These are phyloP conservation scores for Diplogasteroides magnus DNA, from an alignment of 1,140 invertebrate species.

Conservation along the genomic window DNA sequence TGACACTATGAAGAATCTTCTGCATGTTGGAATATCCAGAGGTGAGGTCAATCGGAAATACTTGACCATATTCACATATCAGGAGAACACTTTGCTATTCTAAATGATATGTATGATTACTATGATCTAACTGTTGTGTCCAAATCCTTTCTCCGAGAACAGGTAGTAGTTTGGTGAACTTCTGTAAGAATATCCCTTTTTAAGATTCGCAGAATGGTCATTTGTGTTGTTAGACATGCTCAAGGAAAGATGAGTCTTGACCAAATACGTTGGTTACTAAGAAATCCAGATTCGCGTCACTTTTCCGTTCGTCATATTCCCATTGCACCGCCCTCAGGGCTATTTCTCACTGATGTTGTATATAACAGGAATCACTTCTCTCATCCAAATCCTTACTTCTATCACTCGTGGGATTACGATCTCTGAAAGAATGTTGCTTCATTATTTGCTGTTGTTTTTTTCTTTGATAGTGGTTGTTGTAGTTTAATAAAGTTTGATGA, in stretches of 20 bases:
- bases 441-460: conserved; percentile 21
- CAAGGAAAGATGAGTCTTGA: conserved; percentile 20
- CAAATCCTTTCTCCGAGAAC: conserved; percentile 38
- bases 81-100: conserved; percentile 37
- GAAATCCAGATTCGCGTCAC: conserved; percentile 32
- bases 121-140: conserved; percentile 43
- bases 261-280: conserved; percentile 35
- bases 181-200: conserved; percentile 14
- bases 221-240: conserved; percentile 27
- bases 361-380: conserved; percentile 40
- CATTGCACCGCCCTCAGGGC: conserved; percentile 36
- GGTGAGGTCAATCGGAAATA: conserved; percentile 6
- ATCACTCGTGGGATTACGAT: conserved; percentile 38
- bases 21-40: conserved; percentile 26
- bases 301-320: conserved; percentile 27
- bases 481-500: not conserved
- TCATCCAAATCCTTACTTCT: conserved; percentile 34
- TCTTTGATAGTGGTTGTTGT: not conserved
- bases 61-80: conserved; percentile 5
- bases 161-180: conserved; percentile 22
- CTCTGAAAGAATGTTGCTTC: conserved; percentile 16
- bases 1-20: conserved; percentile 26
- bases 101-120: conserved; percentile 38
- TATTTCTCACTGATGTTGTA: conserved; percentile 44
- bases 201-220: conserved; percentile 46